These are phyloP conservation scores for Thalassophryne amazonica DNA, from an alignment of 2,797 vertebrate genomes.

Conservation along the genomic window DNA sequence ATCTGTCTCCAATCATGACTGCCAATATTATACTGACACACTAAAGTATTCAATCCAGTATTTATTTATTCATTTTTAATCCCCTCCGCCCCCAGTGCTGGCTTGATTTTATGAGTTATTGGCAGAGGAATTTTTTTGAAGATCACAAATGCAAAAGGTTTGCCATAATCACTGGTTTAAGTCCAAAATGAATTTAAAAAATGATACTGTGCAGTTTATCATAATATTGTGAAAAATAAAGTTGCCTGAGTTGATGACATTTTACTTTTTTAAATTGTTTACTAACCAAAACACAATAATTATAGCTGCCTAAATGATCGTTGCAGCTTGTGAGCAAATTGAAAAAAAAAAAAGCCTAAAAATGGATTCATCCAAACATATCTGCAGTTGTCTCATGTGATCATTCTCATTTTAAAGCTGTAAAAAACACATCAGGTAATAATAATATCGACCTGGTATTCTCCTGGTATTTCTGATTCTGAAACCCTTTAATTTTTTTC, in stretches of 20 bases:
- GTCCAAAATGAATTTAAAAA: too few species aligned
- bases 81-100: too few species aligned
- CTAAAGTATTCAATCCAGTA: neutral
- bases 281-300: slow-evolving; percentile 23
- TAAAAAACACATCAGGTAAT: too few species aligned
- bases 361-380: neutral
- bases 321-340: neutral
- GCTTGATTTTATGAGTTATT: neutral
- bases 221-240: too few species aligned
- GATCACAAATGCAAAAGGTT: neutral
- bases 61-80: neutral
- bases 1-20: neutral
- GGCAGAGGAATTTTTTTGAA: neutral
- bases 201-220: too few species aligned
- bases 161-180: neutral
- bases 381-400: too few species aligned
- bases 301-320: slow-evolving; percentile 7
- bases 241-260: too few species aligned
- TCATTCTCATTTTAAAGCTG: too few species aligned
- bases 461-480: too few species aligned
- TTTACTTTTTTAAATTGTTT: too few species aligned
- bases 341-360: neutral
- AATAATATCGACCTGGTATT: too few species aligned
- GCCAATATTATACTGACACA: neutral
- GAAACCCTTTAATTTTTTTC: too few species aligned